Percentiles rank a stretch among this genome's conserved stretches.
Conservation (phyloP, 2,113 vertebrate genomes). For the Limanda limanda region DNA sequence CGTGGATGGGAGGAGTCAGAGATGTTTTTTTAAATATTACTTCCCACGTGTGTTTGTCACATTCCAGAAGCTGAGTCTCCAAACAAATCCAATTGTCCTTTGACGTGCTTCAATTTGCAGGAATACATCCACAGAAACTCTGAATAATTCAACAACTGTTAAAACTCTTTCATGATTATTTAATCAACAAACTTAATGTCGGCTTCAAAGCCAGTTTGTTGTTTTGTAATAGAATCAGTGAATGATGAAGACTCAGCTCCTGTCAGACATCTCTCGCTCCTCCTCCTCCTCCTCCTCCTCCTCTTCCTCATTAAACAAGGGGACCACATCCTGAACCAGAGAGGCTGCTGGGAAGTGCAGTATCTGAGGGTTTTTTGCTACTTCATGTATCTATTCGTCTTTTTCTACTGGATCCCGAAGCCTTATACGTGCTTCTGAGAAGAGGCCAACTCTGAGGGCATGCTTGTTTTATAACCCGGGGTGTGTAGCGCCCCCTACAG, state of each 20-base stretch:
- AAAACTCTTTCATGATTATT: neutral
- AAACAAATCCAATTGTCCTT: neutral
- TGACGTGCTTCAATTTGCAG: neutral
- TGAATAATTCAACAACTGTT: neutral
- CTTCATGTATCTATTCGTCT: conserved; percentile 37
- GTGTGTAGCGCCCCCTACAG: conserved; percentile 9
- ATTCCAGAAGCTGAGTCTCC: conserved; percentile 18
- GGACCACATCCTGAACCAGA: conserved; percentile 46
- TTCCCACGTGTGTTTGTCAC: neutral
- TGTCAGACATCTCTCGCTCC: neutral
- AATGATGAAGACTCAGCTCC: conserved; percentile 15
- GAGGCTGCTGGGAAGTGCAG: conserved; percentile 66
- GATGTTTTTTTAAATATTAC: neutral
- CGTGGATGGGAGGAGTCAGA: conserved; percentile 17
- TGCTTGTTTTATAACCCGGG: conserved; percentile 51
- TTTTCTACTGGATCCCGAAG: conserved; percentile 70
- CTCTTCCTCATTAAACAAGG: conserved; percentile 7
- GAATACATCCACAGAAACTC: neutral
- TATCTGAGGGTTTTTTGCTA: conserved; percentile 27
- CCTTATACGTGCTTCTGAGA: conserved; percentile 75
- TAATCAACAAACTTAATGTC: too few relatives aligned
- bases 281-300: neutral
- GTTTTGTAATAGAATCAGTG: too few relatives aligned
- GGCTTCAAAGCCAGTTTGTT: neutral
- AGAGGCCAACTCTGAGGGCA: conserved; percentile 37